Percentiles rank a stretch among this genome's conserved stretches.
Conservation (phyloP, 2,888 invertebrate species). For the Mantis religiosa region DNA sequence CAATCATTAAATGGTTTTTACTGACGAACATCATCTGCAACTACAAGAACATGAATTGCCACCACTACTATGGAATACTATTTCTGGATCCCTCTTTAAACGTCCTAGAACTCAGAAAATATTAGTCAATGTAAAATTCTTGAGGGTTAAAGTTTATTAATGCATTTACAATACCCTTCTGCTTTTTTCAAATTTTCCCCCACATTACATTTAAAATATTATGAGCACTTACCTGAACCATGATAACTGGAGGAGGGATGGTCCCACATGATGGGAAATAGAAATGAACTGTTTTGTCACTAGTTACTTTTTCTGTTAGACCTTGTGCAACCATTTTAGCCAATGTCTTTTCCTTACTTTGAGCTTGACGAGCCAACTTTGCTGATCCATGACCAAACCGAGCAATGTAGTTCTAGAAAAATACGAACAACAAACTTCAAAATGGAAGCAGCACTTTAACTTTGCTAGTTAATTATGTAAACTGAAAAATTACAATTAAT, state of each 20-base stretch:
- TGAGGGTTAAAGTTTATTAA: no score
- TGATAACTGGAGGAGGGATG: conserved; percentile 97
- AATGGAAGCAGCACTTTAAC: background rate
- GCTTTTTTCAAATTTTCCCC: no score
- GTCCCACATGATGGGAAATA: conserved; percentile 94
- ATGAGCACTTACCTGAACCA: conserved; percentile 72
- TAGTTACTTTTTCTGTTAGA: conserved; percentile 88
- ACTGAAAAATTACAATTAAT: background rate
- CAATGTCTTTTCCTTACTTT: conserved; percentile 98
- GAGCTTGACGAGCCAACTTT: conserved; percentile 96
- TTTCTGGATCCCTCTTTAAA: no score
- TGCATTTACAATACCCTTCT: no score
- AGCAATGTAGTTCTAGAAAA: conserved; percentile 86
- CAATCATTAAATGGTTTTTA: no score
- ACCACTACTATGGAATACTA: no score
- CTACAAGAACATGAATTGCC: no score
- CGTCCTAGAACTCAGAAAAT: no score
- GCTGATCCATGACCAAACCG: conserved; percentile 99
- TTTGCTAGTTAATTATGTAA: background rate
- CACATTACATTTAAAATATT: no score
- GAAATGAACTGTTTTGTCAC: conserved; percentile 89
- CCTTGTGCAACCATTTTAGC: conserved; percentile 99
- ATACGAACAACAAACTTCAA: background rate
- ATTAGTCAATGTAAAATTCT: no score
- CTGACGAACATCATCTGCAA: no score